Conservation (phyloP, 1,140 invertebrate species). For the Drosophila seguyi region DNA sequence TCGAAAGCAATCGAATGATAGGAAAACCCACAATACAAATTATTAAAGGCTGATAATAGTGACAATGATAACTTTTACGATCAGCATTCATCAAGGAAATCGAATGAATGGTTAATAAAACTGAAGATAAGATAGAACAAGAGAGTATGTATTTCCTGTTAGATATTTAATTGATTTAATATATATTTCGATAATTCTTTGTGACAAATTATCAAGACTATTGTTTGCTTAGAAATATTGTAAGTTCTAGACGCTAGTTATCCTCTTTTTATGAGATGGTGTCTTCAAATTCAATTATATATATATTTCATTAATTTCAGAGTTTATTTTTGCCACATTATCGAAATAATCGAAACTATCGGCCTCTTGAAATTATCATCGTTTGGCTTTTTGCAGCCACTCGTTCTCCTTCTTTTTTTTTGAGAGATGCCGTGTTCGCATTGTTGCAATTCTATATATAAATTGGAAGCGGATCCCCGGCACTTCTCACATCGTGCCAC, state of each 20-base stretch:
- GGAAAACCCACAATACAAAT: background rate
- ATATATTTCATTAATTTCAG: too few species aligned
- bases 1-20: background rate
- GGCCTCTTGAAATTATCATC: background rate
- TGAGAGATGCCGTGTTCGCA: slow-evolving; percentile 28
- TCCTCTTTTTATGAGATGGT: background rate
- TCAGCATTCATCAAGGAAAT: background rate
- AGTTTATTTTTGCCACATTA: background rate
- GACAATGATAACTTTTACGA: background rate
- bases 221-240: too few species aligned
- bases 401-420: background rate
- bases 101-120: background rate
- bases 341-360: slow-evolving; percentile 9
- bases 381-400: background rate
- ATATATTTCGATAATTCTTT: background rate
- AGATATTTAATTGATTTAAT: background rate
- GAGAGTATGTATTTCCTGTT: background rate
- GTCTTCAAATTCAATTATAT: too few species aligned
- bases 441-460: slow-evolving; percentile 59
- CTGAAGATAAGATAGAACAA: background rate
- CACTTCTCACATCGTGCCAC: slow-evolving; percentile 53
- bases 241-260: background rate
- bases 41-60: slow-evolving; percentile 1
- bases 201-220: too few species aligned
- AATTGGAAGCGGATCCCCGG: slow-evolving; percentile 34